Conservation (phyloP, 2,113 vertebrate genomes). For the Ardeotis arabs region DNA sequence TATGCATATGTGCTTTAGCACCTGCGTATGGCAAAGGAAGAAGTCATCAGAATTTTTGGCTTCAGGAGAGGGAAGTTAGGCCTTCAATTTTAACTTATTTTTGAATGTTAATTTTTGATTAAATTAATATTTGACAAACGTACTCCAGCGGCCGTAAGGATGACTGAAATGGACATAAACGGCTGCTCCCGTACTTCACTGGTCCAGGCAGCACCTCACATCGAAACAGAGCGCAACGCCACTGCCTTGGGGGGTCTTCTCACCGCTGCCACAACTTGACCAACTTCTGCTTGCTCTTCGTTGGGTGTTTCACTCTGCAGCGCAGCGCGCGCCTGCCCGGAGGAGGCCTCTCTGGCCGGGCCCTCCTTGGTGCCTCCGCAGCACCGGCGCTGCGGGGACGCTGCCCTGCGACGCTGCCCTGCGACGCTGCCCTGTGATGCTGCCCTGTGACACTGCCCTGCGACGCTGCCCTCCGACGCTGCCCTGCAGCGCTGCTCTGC, state of each 20-base stretch:
- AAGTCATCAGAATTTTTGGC: not conserved
- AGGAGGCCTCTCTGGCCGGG: rapidly evolving
- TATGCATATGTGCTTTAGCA: rapidly evolving
- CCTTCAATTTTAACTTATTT: not conserved
- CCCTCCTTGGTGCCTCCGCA: not conserved
- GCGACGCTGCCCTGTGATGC: not conserved
- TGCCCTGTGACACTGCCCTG: no score
- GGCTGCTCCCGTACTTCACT: no score
- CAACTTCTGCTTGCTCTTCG: no score
- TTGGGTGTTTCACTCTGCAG: rapidly evolving
- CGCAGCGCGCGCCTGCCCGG: rapidly evolving
- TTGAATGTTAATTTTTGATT: not conserved
- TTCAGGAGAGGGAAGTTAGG: not conserved
- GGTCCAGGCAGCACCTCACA: rapidly evolving
- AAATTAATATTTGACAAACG: not conserved
- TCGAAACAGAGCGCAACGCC: rapidly evolving
- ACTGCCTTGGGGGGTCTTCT: not conserved
- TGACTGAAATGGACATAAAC: not conserved
- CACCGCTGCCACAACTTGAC: rapidly evolving
- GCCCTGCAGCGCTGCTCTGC: no score
- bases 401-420: no score
- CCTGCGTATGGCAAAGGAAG: not conserved
- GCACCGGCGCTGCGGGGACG: no score
- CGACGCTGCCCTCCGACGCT: no score
- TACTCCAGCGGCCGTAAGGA: rapidly evolving